Percentiles rank a stretch among this genome's conserved stretches.
These are phyloP conservation scores for Acanthosepion pharaonis DNA, from an alignment of 2,888 invertebrate species.

Conservation along the genomic window DNA sequence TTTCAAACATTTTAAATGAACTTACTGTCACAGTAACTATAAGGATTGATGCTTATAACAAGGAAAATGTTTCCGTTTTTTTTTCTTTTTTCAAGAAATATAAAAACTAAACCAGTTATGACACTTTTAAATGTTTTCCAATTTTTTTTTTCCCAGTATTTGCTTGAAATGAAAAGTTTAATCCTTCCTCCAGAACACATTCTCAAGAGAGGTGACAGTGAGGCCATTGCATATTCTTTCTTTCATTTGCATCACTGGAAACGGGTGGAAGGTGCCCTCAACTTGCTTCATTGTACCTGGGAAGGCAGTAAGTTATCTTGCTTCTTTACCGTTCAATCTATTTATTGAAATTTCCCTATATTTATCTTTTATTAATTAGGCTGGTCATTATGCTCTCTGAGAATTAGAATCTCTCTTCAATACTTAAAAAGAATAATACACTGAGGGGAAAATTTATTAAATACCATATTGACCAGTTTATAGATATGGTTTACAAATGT, in stretches of 20 bases:
- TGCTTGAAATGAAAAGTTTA: constrained; percentile 94
- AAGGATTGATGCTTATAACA: background rate
- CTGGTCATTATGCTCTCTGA: background rate
- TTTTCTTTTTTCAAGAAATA: background rate
- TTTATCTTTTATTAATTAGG: background rate
- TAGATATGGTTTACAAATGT: no score
- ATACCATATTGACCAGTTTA: no score
- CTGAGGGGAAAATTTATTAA: no score
- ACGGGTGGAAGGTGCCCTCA: constrained; percentile 93
- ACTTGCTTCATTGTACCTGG: constrained; percentile 92
- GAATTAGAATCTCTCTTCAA: no score
- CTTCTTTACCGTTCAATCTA: background rate
- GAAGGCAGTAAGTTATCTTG: constrained; percentile 81
- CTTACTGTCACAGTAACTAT: no score
- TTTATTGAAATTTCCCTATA: background rate
- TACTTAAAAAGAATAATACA: no score
- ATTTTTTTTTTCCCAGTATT: constrained; percentile 78
- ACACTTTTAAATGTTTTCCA: background rate
- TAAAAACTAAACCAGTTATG: background rate
- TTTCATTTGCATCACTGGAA: constrained; percentile 98
- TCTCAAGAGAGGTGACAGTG: constrained; percentile 94
- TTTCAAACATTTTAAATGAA: no score
- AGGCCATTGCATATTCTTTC: constrained; percentile 96
- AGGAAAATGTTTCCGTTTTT: background rate
- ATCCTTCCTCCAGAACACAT: constrained; percentile 98